Base-by-base conservation (phyloP, 2,888 invertebrate species). In the Stomorhina lunata region DNA sequence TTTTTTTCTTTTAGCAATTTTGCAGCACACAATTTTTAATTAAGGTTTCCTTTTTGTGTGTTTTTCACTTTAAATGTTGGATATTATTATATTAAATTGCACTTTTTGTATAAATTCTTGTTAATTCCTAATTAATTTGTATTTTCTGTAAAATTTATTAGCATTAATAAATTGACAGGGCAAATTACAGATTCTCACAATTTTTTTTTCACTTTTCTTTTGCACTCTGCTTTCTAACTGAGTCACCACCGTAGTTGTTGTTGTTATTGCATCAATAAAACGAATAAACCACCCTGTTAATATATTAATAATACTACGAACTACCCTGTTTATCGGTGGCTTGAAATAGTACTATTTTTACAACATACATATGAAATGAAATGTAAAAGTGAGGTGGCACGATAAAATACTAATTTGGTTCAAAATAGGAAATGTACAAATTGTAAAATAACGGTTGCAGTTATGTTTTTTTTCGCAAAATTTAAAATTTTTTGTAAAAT, bases 191-290 rank as follows among this genome's bases (percentile, higher is more conserved):
- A 34, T 73, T 81, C 80, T 76, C 79, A 79, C 40, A 40, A 59
- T 22, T 22, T 75, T 75, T 53, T 77, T 71, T 66, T 76, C 55
- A 40, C 37, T 72, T 80, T 65, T 68, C 61, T 71, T 81, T 77
- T 80, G 6, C 17, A 50, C 59, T n/a, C n/a, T 59, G 59, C 79
- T 76, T 84, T 84, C 82, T 68, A 77, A 84, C 84, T 85, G 85
- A 85, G 85, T 85, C 85, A 85, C 85, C 83, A 84, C 63, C 32
- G 32, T 34, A 34, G 29, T 55, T 32, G 29, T n/a, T n/a, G n/a
- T n/a, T n/a, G n/a, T n/a, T n/a, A n/a, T n/a, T n/a, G n/a, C n/a
- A n/a, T n/a, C n/a, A n/a, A n/a, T n/a, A n/a, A n/a, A n/a, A n/a
- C n/a, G n/a, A n/a, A n/a, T n/a, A n/a, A n/a, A n/a, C n/a, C n/a